phyloP scores from a whole-genome alignment of 1,140 invertebrate species.

The Drosophila sechellia region DNA sequence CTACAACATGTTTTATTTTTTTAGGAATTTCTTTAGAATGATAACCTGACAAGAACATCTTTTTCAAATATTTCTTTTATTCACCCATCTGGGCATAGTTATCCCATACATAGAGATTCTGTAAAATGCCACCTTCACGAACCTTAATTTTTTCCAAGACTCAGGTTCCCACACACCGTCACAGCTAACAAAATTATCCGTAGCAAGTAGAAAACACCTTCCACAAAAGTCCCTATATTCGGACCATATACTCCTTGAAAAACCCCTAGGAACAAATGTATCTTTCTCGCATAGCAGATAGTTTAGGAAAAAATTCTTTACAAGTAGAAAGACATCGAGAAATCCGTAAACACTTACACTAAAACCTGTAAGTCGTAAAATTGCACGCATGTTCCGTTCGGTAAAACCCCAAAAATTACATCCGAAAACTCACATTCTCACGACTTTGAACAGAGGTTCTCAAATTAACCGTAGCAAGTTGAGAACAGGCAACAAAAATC shows the following conservation, averaged over 20 bases:
- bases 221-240: not conserved
- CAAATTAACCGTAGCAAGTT: conserved; percentile 29
- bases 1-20: too few species aligned
- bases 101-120: not conserved
- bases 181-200: not conserved
- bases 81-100: not conserved
- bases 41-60: too few species aligned
- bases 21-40: too few species aligned
- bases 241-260: not conserved
- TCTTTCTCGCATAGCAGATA: conserved; percentile 1
- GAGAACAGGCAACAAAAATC: conserved; percentile 7
- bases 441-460: not conserved
- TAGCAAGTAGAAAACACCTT: conserved; percentile 44
- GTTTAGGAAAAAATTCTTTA: conserved; percentile 1
- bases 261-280: not conserved
- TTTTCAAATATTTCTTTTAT: too few species aligned
- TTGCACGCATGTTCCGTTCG: conserved; percentile 5
- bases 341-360: not conserved
- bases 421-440: not conserved
- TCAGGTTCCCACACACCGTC: conserved; percentile 7
- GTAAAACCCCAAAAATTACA: conserved; percentile 16
- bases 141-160: not conserved
- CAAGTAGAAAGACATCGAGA: conserved; percentile 8
- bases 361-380: conserved; percentile 16
- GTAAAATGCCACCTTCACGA: conserved; percentile 1